Evolutionary conservation across 2,113 vertebrate genomes (phyloP).

Genomic region (Etia nguti): DNA sequence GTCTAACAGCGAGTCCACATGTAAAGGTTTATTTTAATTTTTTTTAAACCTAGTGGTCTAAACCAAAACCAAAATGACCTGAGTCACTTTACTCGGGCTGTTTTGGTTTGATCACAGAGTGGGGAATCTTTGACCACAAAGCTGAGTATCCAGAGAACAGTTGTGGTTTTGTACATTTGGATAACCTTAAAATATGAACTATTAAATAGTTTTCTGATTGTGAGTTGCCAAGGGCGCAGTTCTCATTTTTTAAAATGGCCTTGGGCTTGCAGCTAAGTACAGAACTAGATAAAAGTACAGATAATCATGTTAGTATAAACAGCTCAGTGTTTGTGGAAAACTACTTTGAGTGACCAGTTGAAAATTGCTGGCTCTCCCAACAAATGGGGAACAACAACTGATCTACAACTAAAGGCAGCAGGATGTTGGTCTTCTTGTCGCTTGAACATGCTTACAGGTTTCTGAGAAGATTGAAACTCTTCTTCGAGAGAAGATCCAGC

Average conservation of each 20-base stretch:
- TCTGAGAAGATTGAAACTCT: slow-evolving; percentile 46
- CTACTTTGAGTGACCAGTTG: not conserved
- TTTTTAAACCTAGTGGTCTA: not conserved
- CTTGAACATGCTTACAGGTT: slow-evolving; percentile 41
- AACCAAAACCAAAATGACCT: not conserved
- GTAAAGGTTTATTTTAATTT: fast-evolving
- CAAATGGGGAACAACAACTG: no score
- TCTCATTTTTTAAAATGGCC: not conserved
- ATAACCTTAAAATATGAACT: not conserved
- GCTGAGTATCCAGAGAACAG: not conserved
- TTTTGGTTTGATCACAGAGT: not conserved
- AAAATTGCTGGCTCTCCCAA: not conserved
- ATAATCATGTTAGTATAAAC: not conserved
- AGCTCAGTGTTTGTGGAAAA: not conserved
- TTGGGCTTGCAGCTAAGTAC: not conserved
- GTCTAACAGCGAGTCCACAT: not conserved
- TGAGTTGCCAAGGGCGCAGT: not conserved
- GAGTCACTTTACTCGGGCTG: not conserved
- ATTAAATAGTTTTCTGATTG: not conserved
- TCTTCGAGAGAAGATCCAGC: slow-evolving; percentile 58
- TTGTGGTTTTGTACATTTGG: not conserved
- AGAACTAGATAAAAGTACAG: not conserved
- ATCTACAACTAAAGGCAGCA: not conserved
- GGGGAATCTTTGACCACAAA: not conserved
- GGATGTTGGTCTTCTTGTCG: not conserved